These are phyloP conservation scores for Mystacornis crossleyi DNA, from an alignment of 2,113 vertebrate genomes.

Conservation along the genomic window DNA sequence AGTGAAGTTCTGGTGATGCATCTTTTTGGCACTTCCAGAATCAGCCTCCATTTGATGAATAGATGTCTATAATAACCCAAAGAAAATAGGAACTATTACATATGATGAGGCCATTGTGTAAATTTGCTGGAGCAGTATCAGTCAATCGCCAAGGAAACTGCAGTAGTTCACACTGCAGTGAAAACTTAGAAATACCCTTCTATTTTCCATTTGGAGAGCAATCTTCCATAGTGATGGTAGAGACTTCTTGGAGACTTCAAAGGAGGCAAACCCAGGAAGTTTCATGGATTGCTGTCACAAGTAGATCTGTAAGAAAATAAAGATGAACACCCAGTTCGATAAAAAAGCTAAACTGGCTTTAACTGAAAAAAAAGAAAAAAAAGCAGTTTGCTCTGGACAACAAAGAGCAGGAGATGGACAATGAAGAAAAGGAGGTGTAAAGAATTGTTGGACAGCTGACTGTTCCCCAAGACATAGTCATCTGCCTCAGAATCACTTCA, in stretches of 20 bases:
- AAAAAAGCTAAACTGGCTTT: background rate
- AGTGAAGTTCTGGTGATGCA: background rate
- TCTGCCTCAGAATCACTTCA: background rate
- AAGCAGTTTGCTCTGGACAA: background rate
- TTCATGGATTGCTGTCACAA: background rate
- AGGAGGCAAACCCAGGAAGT: background rate
- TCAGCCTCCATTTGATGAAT: background rate
- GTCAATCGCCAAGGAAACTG: background rate
- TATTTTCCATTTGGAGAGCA: background rate
- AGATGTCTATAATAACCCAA: background rate
- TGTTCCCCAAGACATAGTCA: background rate
- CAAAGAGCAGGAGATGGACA: background rate
- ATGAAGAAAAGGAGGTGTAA: background rate
- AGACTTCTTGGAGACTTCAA: background rate
- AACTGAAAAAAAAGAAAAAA: background rate
- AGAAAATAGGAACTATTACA: background rate
- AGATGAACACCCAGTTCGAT: background rate
- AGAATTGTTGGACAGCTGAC: background rate
- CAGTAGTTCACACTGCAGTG: background rate
- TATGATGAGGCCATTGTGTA: background rate
- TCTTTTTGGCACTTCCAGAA: background rate
- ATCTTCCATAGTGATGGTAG: background rate
- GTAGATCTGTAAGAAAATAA: background rate
- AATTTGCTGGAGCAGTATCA: background rate
- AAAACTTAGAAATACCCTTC: background rate